phyloP scores from a whole-genome alignment of 2,113 vertebrate species.

The Tragelaphus buxtoni region DNA sequence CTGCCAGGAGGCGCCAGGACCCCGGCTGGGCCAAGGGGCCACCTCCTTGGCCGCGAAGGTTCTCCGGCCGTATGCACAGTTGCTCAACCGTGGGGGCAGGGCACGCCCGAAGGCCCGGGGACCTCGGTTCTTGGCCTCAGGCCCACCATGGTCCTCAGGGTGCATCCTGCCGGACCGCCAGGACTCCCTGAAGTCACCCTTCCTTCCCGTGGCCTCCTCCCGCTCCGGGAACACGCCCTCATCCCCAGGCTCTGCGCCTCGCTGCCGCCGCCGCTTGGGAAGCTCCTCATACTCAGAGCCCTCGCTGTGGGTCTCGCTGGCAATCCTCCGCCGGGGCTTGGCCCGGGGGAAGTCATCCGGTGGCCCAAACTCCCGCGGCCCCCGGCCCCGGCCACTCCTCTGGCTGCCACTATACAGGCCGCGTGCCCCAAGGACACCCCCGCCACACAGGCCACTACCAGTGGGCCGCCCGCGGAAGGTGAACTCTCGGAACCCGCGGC shows the following conservation, averaged over 20 bases:
- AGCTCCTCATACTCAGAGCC: constrained; percentile 97
- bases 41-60: constrained; percentile 87
- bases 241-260: constrained; percentile 86
- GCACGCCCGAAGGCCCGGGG: constrained; percentile 87
- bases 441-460: constrained; percentile 60
- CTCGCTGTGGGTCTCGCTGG: constrained; percentile 95
- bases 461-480: constrained; percentile 86
- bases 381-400: constrained; percentile 84
- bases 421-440: background rate
- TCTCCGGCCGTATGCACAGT: constrained; percentile 85
- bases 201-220: constrained; percentile 82
- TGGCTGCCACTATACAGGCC: constrained; percentile 78
- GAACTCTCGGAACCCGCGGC: constrained; percentile 93
- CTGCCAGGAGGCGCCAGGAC: constrained; percentile 80
- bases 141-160: constrained; percentile 84
- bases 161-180: constrained; percentile 95
- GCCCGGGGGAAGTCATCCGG: constrained; percentile 89
- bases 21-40: constrained; percentile 88
- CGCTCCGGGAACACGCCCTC: constrained; percentile 74
- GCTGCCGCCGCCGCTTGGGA: constrained; percentile 93
- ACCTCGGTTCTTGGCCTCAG: constrained; percentile 83
- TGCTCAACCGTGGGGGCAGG: constrained; percentile 92
- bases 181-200: constrained; percentile 89
- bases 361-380: constrained; percentile 85
- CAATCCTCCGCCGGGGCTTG: constrained; percentile 91